These are phyloP conservation scores for Numida meleagris DNA, from an alignment of 2,113 vertebrate genomes.

Conservation along the genomic window DNA sequence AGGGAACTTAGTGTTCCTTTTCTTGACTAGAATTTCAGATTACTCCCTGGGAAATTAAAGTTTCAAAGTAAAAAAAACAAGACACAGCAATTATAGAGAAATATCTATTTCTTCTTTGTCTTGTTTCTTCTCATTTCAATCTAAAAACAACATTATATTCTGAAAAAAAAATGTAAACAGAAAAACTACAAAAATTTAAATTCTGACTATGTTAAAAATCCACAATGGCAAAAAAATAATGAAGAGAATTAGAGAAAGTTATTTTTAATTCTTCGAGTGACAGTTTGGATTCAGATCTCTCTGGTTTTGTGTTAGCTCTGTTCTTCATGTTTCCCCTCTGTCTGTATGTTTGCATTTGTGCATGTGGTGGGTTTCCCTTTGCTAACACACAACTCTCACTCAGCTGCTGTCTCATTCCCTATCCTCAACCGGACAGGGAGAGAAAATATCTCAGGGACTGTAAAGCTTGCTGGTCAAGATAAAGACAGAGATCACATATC, in stretches of 20 bases:
- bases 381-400: neutral
- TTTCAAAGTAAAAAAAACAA: neutral
- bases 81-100: neutral
- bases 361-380: neutral
- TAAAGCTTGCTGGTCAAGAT: neutral
- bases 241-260: neutral
- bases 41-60: neutral
- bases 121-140: neutral
- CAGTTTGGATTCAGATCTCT: neutral
- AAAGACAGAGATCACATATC: neutral
- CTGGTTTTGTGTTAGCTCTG: neutral
- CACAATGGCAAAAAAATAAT: neutral
- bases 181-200: neutral
- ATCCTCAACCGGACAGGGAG: fast-evolving
- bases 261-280: neutral
- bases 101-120: fast-evolving
- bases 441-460: neutral
- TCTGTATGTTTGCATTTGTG: neutral
- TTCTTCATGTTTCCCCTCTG: neutral
- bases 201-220: neutral
- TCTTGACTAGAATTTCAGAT: neutral
- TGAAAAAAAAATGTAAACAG: neutral
- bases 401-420: neutral
- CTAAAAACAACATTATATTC: neutral
- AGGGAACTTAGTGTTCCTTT: neutral